Conservation (phyloP, 2,113 vertebrate genomes). For the Misgurnus anguillicaudatus region DNA sequence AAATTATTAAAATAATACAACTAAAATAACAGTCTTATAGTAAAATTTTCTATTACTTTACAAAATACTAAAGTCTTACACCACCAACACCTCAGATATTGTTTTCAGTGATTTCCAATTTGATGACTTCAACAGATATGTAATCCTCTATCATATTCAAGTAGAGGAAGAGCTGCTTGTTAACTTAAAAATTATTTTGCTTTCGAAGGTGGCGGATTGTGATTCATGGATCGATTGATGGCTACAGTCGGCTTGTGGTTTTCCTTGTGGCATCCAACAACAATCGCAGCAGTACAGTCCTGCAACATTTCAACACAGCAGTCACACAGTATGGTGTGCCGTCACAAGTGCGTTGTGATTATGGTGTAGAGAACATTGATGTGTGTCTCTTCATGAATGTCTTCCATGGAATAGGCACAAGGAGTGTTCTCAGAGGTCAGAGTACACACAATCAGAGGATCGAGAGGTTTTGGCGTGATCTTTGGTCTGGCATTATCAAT, state of each 20-base stretch:
- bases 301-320: conserved; percentile 15
- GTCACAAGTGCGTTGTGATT: not conserved
- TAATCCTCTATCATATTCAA: conserved; percentile 6
- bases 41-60: too few relatives aligned
- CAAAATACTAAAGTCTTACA: too few relatives aligned
- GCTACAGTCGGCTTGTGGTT: conserved; percentile 8
- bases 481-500: conserved; percentile 2
- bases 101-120: not conserved
- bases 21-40: not conserved
- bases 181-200: not conserved
- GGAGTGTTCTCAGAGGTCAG: conserved; percentile 10
- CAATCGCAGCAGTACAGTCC: conserved; percentile 17
- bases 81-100: too few relatives aligned
- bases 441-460: conserved; percentile 25
- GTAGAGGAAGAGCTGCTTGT: not conserved
- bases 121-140: not conserved
- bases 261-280: conserved; percentile 19
- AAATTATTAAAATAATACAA: not conserved
- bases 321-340: conserved; percentile 2
- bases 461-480: conserved; percentile 10
- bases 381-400: conserved; percentile 19
- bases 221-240: conserved; percentile 37
- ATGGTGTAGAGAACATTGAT: not conserved
- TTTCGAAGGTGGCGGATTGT: not conserved
- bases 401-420: not conserved